A percentile compares a stretch with the other conserved stretches of the same genome.
Evolutionary conservation across 2,797 vertebrate species (phyloP).

Genomic region (Halcyon smyrnensis): DNA sequence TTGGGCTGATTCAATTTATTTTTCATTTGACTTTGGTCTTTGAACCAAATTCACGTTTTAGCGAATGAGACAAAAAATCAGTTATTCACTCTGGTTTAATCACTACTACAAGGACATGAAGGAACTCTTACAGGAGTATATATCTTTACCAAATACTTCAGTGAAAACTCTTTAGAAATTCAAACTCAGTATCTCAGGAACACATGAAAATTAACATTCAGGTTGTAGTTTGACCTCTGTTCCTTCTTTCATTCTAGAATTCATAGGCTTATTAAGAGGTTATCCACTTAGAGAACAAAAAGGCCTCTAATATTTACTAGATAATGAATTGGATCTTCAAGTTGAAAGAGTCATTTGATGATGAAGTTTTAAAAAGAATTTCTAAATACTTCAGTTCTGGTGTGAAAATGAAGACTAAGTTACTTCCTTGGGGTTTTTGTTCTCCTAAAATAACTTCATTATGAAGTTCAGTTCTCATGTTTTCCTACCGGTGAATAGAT

Average conservation of each 20-base stretch:
- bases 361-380: not conserved
- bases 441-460: not conserved
- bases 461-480: fast-evolving
- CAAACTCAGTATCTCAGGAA: not conserved
- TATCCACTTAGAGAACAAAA: not conserved
- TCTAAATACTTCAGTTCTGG: not conserved
- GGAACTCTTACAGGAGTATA: not conserved
- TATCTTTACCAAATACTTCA: not conserved
- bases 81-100: not conserved
- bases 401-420: not conserved
- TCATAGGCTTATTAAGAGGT: not conserved
- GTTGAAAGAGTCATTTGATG: not conserved
- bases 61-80: not conserved
- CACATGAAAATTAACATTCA: not conserved
- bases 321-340: not conserved
- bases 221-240: not conserved
- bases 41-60: too few species aligned
- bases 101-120: fast-evolving
- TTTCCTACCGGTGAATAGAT: not conserved
- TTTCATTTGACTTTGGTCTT: not conserved
- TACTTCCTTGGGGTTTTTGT: not conserved
- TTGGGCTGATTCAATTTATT: not conserved
- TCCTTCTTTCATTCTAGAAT: not conserved
- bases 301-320: not conserved
- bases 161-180: not conserved